Conservation (phyloP, 1,140 invertebrate genomes). For the Zaprionus africanus region DNA sequence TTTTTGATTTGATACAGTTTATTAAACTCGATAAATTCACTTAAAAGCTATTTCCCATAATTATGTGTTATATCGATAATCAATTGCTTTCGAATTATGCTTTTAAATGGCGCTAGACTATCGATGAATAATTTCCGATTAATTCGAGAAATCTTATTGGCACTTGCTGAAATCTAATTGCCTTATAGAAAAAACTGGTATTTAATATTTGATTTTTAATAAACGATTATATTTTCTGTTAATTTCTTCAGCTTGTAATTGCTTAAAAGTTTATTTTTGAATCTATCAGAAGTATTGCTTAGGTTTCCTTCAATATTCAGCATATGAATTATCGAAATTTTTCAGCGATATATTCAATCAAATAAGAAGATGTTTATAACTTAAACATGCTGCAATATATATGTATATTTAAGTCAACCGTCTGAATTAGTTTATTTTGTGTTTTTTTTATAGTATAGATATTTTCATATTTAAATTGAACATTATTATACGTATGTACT, state of each 20-base stretch:
- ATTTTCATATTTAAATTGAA: constrained; percentile 75
- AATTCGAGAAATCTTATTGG: neutral
- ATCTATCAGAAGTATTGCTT: too few relatives aligned
- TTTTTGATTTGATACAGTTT: neutral
- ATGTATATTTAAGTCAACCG: constrained; percentile 38
- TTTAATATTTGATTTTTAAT: too few relatives aligned
- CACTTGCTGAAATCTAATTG: too few relatives aligned
- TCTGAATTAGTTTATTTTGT: constrained; percentile 48
- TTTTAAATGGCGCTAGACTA: neutral
- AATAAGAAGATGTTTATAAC: neutral
- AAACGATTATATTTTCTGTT: too few relatives aligned
- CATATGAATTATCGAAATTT: neutral
- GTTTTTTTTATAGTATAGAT: constrained; percentile 69
- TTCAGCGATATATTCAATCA: neutral
- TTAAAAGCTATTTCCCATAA: neutral
- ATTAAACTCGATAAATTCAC: neutral
- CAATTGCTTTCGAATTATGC: neutral
- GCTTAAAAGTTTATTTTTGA: too few relatives aligned
- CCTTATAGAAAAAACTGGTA: too few relatives aligned
- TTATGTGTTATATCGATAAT: neutral
- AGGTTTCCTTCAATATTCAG: too few relatives aligned
- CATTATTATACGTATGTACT: constrained; percentile 70
- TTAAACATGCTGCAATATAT: constrained; percentile 6
- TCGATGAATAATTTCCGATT: neutral
- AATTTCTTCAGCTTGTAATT: too few relatives aligned